Evolutionary conservation across 2,888 invertebrate species (phyloP).

Genomic region (Apodemia zela): DNA sequence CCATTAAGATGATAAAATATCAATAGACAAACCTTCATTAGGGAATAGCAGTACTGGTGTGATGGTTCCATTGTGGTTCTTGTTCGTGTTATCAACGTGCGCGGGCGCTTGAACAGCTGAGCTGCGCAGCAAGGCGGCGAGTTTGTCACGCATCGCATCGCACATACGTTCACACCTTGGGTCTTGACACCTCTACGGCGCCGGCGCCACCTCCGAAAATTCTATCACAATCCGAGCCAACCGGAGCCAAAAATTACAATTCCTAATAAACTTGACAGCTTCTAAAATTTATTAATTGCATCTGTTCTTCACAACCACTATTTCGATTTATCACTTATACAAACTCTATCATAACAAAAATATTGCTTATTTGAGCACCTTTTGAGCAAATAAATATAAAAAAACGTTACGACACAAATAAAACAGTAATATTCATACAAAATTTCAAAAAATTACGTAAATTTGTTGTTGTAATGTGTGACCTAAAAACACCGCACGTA

Average conservation of each 20-base stretch:
- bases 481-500: constrained; percentile 1
- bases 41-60: constrained; percentile 59
- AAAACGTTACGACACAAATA: background rate
- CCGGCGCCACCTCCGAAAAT: constrained; percentile 42
- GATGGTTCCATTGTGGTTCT: constrained; percentile 58
- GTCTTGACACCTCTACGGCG: constrained; percentile 48
- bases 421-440: background rate
- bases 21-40: constrained; percentile 53
- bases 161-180: constrained; percentile 53
- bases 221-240: constrained; percentile 23
- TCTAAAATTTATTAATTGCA: background rate
- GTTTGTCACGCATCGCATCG: constrained; percentile 75
- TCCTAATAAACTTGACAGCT: background rate
- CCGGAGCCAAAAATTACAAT: constrained; percentile 10
- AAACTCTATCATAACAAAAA: background rate
- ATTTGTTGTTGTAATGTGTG: background rate
- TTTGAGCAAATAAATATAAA: constrained; percentile 13
- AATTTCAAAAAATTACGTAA: constrained; percentile 7
- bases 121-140: constrained; percentile 61
- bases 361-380: constrained; percentile 14
- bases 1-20: background rate
- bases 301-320: constrained; percentile 11
- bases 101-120: constrained; percentile 51
- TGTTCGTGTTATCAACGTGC: constrained; percentile 50
- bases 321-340: constrained; percentile 1